Evolutionary conservation across 2,797 vertebrate species (phyloP), one percentile per base, ranked within the genome.

Genomic region (Nyctalus aviator): DNA sequence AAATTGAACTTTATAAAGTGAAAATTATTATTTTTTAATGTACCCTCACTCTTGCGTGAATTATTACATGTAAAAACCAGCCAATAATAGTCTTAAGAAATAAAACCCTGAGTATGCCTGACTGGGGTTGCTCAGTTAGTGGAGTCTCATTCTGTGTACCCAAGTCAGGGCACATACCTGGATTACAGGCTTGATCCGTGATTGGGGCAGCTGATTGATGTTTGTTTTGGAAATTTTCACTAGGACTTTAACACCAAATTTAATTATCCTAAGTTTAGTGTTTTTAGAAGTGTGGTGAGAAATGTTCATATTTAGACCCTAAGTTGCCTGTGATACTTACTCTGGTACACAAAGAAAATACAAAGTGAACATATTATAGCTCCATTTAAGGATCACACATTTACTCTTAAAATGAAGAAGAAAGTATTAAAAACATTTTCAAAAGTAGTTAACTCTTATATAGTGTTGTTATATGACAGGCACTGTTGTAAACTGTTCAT

Each of bases 241-340:
- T 11, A 53, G 9, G 4, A 81, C 9, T 75, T 94, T 78, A 86
- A 30, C 6, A 92, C 23, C 86, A 69, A 78, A 18, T 59, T 82
- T 81, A 84, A 72, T 69, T 57, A 88, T 75, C 14, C 15, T 57
- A 37, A 79, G 5, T 17, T 3, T 81, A 84, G 10, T 77, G 3
- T 69, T 94, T 92, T 95, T 68, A 76, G 17, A 73, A 59, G 3
- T 37, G 78, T 93, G 35, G 44, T 78, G 23, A 87, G 88, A 78
- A 84, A 62, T 69, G 9, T 87, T 89, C 17, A 13, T 75, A 21
- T 66, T 21, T 93, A 13, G 32, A 79, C 2, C 23, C 9, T 10
- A 62, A 12, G 32, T 93, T 55, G 12, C 10, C 69, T 85, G 7
- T 21, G 37, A 17, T 72, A 55, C 82, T 78, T 59, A 73, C 3